Evolutionary conservation across 2,113 vertebrate genomes (phyloP).

Genomic region (Cyanoderma ruficeps): DNA sequence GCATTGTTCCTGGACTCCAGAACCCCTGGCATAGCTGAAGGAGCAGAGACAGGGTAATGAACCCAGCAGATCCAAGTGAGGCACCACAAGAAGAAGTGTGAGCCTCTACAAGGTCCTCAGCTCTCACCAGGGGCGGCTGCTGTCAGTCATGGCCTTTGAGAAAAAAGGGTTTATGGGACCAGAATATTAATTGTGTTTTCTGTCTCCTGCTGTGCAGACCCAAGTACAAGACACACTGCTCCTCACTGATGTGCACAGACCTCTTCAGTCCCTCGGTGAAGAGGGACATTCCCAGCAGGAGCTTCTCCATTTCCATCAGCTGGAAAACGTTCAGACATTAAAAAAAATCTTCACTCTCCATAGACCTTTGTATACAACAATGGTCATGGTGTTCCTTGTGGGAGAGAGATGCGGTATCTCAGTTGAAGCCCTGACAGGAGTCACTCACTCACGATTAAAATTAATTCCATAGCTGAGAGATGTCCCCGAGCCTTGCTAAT

Average conservation of each 20-base stretch:
- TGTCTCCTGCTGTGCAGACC: neutral
- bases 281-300: neutral
- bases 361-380: neutral
- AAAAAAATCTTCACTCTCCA: neutral
- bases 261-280: fast-evolving
- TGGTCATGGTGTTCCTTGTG: neutral
- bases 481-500: conserved; percentile 34
- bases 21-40: neutral
- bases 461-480: conserved; percentile 25
- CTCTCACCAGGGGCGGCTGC: neutral
- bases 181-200: neutral
- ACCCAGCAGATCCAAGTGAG: neutral
- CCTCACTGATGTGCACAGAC: neutral
- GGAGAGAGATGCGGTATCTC: neutral
- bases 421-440: neutral
- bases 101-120: neutral
- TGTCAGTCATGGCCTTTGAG: neutral
- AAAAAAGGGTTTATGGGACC: neutral
- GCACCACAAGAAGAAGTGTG: neutral
- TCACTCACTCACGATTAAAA: conserved; percentile 46
- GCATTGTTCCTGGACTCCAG: neutral
- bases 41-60: neutral
- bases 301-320: neutral
- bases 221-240: neutral
- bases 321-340: neutral